phyloP scores from a whole-genome alignment of 2,113 vertebrate genomes.

The Gambusia affinis region DNA sequence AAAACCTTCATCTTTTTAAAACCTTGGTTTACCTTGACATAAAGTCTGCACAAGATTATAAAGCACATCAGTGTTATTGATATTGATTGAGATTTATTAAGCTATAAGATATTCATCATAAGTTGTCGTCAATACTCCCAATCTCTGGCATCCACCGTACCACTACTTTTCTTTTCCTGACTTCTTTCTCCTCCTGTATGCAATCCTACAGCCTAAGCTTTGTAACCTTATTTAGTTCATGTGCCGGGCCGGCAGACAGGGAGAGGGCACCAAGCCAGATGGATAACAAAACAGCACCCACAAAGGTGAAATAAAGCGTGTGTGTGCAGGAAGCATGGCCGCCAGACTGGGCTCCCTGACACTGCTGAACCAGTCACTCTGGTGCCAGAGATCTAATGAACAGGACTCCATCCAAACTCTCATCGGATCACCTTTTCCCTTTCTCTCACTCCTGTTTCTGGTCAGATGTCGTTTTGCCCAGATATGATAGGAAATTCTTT shows the following conservation, averaged over 20 bases:
- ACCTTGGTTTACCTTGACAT: too few species aligned
- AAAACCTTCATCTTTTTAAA: too few species aligned
- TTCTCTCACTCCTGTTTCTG: slow-evolving; percentile 32
- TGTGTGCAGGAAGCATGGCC: slow-evolving; percentile 64
- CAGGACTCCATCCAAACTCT: slow-evolving; percentile 62
- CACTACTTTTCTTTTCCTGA: slow-evolving; percentile 18
- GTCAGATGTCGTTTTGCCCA: slow-evolving; percentile 25
- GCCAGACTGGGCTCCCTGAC: slow-evolving; percentile 72
- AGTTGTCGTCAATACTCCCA: slow-evolving; percentile 28
- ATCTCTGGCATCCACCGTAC: slow-evolving; percentile 22
- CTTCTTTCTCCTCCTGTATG: not conserved
- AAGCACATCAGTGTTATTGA: too few species aligned
- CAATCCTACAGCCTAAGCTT: slow-evolving; percentile 60
- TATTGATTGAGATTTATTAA: too few species aligned
- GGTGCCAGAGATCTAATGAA: slow-evolving; percentile 79
- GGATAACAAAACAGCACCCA: slow-evolving; percentile 71
- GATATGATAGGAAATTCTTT: slow-evolving; percentile 33
- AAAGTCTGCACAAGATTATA: too few species aligned
- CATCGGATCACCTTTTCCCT: slow-evolving; percentile 32
- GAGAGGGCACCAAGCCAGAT: slow-evolving; percentile 70
- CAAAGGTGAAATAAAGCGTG: slow-evolving; percentile 69
- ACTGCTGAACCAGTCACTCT: slow-evolving; percentile 67
- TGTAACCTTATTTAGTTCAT: slow-evolving; percentile 74
- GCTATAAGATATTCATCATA: not conserved
- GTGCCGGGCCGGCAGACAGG: slow-evolving; percentile 68